A percentile compares a stretch with the other conserved stretches of the same genome.
phyloP scores from a whole-genome alignment of 2,113 vertebrate genomes.

The Nyctibius bracteatus region DNA sequence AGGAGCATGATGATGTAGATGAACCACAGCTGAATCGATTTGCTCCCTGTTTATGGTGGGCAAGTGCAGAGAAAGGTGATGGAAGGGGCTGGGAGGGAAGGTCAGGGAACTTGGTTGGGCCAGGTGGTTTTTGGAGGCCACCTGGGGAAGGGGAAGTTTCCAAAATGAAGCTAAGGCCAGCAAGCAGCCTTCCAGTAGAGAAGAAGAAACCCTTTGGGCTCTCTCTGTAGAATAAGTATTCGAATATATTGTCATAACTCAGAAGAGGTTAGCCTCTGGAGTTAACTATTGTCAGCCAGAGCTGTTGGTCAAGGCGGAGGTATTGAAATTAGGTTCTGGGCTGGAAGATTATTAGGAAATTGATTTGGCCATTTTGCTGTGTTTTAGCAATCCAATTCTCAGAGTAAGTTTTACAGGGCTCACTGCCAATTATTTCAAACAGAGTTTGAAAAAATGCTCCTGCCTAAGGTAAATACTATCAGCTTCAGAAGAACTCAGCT shows the following conservation, averaged over 20 bases:
- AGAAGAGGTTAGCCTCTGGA: neutral
- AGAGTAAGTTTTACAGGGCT: neutral
- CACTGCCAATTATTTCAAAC: neutral
- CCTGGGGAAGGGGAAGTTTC: neutral
- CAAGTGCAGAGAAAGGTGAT: neutral
- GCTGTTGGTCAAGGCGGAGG: neutral
- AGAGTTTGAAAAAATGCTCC: neutral
- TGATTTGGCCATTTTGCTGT: neutral
- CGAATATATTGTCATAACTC: accelerated
- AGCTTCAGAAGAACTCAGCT: neutral
- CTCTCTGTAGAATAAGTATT: neutral
- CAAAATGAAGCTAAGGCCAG: neutral
- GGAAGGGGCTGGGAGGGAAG: neutral
- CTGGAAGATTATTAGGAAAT: neutral
- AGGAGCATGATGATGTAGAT: neutral
- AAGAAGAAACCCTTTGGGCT: neutral
- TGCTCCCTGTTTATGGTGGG: neutral
- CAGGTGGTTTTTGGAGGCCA: neutral
- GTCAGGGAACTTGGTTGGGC: accelerated
- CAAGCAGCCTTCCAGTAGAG: neutral
- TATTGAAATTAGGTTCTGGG: neutral
- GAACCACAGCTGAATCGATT: neutral
- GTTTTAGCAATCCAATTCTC: neutral
- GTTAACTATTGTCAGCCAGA: neutral
- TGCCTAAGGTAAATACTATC: neutral